A percentile compares a stretch with the other conserved stretches of the same genome.
Evolutionary conservation across 1,140 invertebrate species (phyloP).

Genomic region (Lineus longissimus): DNA sequence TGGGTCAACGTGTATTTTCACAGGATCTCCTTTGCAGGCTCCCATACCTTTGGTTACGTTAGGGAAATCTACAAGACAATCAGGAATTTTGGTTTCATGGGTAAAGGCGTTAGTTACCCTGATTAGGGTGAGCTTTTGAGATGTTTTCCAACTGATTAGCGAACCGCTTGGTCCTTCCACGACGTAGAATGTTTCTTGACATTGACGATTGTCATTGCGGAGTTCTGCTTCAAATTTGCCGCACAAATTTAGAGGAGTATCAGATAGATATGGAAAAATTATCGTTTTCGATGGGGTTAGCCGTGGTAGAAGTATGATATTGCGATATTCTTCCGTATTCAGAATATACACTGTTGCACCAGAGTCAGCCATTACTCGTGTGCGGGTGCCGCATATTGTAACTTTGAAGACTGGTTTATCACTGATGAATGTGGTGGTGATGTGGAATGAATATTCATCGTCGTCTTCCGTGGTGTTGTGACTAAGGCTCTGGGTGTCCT

Average conservation of each 20-base stretch:
- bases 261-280: constrained; percentile 14
- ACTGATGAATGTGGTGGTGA: background rate
- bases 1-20: constrained; percentile 23
- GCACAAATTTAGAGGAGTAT: constrained; percentile 12
- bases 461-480: background rate
- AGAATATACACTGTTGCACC: constrained; percentile 13
- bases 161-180: background rate
- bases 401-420: background rate
- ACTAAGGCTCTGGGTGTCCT: background rate
- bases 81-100: background rate
- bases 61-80: constrained; percentile 2
- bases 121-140: constrained; percentile 12
- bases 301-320: background rate
- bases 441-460: constrained; percentile 1
- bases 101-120: background rate
- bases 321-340: background rate
- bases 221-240: constrained; percentile 11
- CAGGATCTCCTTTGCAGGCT: too few relatives aligned
- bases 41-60: constrained; percentile 20
- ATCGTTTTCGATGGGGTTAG: background rate
- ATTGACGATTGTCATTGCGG: background rate
- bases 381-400: background rate
- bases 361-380: constrained; percentile 12
- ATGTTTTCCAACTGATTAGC: constrained; percentile 4
- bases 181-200: constrained; percentile 1